These are phyloP conservation scores for Liasis olivaceus DNA, from an alignment of 2,797 vertebrate genomes.

Conservation along the genomic window DNA sequence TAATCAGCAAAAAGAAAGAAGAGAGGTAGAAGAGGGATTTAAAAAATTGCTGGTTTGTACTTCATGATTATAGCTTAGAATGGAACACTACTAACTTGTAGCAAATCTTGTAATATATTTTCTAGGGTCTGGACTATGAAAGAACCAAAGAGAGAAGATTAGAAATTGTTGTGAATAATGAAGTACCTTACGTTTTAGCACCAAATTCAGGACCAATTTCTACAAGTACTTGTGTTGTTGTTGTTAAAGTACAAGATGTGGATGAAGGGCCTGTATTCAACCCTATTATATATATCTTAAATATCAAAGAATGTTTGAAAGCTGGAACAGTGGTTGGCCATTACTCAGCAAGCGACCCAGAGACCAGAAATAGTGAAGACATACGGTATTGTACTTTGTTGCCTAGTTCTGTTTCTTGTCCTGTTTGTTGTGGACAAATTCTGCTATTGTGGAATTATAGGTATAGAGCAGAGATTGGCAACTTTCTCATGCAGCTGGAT, in stretches of 20 bases:
- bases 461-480: not conserved
- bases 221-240: slow-evolving; percentile 75
- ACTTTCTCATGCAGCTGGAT: not conserved
- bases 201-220: slow-evolving; percentile 57
- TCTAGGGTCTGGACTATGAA: slow-evolving; percentile 85
- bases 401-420: not conserved
- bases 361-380: slow-evolving; percentile 78
- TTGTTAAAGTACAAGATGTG: slow-evolving; percentile 72
- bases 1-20: not conserved
- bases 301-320: slow-evolving; percentile 77
- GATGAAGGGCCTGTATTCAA: slow-evolving; percentile 88
- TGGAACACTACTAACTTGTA: not conserved
- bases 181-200: slow-evolving; percentile 74
- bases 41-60: not conserved
- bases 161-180: slow-evolving; percentile 79
- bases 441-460: not conserved
- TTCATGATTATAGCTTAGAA: not conserved
- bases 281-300: slow-evolving; percentile 66
- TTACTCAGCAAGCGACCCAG: slow-evolving; percentile 83
- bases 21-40: not conserved
- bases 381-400: slow-evolving; percentile 76
- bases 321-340: slow-evolving; percentile 75
- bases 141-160: slow-evolving; percentile 66
- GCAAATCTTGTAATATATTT: slow-evolving; percentile 21
- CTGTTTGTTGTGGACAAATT: not conserved